A percentile compares a stretch with the other conserved stretches of the same genome.
phyloP scores from a whole-genome alignment of 2,888 invertebrate genomes.

The Amphimallon solstitiale region DNA sequence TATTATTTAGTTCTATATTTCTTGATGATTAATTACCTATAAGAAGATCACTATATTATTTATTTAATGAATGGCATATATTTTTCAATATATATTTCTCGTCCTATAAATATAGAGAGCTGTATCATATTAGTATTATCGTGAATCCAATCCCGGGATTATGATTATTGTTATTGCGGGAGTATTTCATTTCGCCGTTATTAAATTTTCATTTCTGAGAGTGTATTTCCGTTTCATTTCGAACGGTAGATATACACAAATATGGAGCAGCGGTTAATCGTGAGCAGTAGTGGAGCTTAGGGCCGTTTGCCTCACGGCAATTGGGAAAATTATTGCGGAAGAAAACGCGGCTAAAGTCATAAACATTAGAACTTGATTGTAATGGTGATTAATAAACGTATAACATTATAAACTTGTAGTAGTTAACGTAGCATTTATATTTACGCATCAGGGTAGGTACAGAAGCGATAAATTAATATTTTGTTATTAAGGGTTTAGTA shows the following conservation, averaged over 20 bases:
- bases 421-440: constrained; percentile 12
- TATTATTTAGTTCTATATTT: too few species aligned
- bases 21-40: too few species aligned
- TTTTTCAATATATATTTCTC: too few species aligned
- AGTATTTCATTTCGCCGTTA: constrained; percentile 22
- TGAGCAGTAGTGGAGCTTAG: neutral
- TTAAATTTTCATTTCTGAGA: constrained; percentile 28
- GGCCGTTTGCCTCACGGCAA: constrained; percentile 1
- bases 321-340: constrained; percentile 25
- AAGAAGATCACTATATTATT: too few species aligned
- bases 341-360: constrained; percentile 19
- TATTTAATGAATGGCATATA: too few species aligned
- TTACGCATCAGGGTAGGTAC: neutral
- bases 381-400: constrained; percentile 29
- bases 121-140: constrained; percentile 13
- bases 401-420: constrained; percentile 21
- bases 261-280: too few species aligned
- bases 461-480: constrained; percentile 3
- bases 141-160: constrained; percentile 22
- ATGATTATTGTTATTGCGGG: constrained; percentile 24
- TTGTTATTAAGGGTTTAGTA: neutral
- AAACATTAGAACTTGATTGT: constrained; percentile 27
- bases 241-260: neutral
- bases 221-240: constrained; percentile 28
- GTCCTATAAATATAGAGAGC: neutral